These are phyloP conservation scores for Etheostoma spectabile DNA, from an alignment of 2,113 vertebrate genomes.

Conservation along the genomic window DNA sequence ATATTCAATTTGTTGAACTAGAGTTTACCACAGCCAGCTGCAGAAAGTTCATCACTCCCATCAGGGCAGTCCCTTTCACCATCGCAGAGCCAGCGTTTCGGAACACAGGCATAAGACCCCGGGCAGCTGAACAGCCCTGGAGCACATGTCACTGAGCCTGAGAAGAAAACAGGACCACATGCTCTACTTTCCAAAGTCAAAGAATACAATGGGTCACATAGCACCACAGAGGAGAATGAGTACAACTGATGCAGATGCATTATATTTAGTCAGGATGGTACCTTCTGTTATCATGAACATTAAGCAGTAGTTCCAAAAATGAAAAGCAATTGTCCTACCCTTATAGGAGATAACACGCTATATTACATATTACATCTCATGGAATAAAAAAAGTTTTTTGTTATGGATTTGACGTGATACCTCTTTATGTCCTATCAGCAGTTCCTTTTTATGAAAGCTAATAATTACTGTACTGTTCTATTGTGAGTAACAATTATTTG, in stretches of 20 bases:
- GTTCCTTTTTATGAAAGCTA: background rate
- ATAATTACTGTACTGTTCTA: constrained; percentile 19
- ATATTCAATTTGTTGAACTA: background rate
- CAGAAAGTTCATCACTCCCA: constrained; percentile 95
- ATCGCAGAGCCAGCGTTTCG: constrained; percentile 95
- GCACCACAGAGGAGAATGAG: background rate
- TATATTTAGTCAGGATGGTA: background rate
- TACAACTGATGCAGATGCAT: background rate
- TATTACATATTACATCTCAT: constrained; percentile 10
- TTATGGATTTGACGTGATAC: background rate
- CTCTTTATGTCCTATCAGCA: constrained; percentile 24
- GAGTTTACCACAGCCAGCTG: constrained; percentile 92
- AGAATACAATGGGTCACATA: constrained; percentile 6
- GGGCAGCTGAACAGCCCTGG: constrained; percentile 93
- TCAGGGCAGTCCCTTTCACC: constrained; percentile 96
- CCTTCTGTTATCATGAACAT: background rate
- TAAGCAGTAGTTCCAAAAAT: background rate
- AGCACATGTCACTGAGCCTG: constrained; percentile 93
- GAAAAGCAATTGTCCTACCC: background rate
- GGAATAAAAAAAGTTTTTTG: background rate
- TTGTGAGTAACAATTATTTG: constrained; percentile 34
- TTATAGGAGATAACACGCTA: background rate
- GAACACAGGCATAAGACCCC: constrained; percentile 94
- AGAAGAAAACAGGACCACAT: constrained; percentile 49
- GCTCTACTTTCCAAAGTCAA: constrained; percentile 30